A percentile compares a stretch with the other conserved stretches of the same genome.
Conservation (phyloP, 2,888 invertebrate species). For the Pyrrhia umbra region DNA sequence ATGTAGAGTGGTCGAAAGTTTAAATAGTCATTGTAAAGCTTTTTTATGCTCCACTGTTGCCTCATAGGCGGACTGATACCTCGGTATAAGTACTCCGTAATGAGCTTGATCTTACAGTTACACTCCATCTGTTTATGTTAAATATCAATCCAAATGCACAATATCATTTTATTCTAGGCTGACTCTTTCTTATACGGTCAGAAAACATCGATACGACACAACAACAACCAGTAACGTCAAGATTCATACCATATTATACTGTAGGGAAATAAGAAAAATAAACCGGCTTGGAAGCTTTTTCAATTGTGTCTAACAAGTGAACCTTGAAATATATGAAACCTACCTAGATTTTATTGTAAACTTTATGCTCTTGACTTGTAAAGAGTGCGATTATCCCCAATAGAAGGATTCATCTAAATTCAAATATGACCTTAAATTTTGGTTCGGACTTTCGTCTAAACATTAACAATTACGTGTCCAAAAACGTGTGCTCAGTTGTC, state of each 20-base stretch:
- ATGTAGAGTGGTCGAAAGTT: constrained; percentile 25
- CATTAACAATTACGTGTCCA: constrained; percentile 45
- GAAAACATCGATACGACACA: constrained; percentile 42
- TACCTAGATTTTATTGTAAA: constrained; percentile 22
- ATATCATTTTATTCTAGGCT: constrained; percentile 37
- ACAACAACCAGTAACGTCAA: constrained; percentile 41
- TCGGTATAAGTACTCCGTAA: neutral
- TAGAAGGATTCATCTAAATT: constrained; percentile 46
- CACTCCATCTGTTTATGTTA: neutral
- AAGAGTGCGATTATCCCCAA: constrained; percentile 38
- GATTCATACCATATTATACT: neutral
- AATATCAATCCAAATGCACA: constrained; percentile 24
- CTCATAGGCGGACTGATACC: constrained; percentile 8
- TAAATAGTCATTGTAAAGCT: constrained; percentile 26
- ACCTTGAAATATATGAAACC: constrained; percentile 43
- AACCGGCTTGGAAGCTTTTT: constrained; percentile 46
- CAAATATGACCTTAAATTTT: constrained; percentile 17
- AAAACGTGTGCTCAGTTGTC: constrained; percentile 40
- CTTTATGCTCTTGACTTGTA: constrained; percentile 18
- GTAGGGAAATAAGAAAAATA: constrained; percentile 10
- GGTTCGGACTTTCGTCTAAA: constrained; percentile 4
- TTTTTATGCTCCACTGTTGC: constrained; percentile 19
- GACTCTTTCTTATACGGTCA: constrained; percentile 47
- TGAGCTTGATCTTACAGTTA: neutral
- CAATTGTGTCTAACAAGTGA: constrained; percentile 53